Conservation (phyloP, 2,888 invertebrate genomes). For the Cheilosia vernalis region DNA sequence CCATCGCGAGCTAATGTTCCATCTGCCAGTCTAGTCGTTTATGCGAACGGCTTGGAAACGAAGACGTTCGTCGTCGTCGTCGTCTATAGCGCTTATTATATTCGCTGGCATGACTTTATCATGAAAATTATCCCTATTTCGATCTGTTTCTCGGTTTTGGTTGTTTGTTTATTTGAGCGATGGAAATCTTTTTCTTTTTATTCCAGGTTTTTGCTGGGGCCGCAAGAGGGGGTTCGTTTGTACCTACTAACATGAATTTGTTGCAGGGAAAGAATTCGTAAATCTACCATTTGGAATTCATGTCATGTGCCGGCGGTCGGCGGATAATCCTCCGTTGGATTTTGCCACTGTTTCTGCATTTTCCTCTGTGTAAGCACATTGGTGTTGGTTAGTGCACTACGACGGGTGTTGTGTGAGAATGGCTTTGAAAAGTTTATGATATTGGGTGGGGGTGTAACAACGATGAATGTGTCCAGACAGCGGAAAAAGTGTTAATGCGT, state of each 20-base stretch:
- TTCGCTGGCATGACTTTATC: constrained; percentile 62
- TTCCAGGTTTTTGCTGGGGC: too few relatives aligned
- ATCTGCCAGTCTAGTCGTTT: not conserved
- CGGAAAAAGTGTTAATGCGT: constrained; percentile 46
- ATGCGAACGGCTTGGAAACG: not conserved
- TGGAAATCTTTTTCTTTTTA: constrained; percentile 11
- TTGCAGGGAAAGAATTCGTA: constrained; percentile 27
- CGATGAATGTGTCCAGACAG: constrained; percentile 20
- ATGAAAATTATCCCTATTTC: constrained; percentile 25
- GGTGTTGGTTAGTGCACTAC: not conserved
- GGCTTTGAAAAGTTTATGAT: not conserved
- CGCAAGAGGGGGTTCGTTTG: not conserved
- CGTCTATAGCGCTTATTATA: constrained; percentile 17
- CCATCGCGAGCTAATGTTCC: constrained; percentile 9
- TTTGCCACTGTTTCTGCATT: not conserved
- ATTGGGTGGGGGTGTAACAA: not conserved
- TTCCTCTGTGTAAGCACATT: not conserved
- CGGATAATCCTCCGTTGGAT: constrained; percentile 4
- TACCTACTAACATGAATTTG: constrained; percentile 49
- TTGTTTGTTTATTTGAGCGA: constrained; percentile 35
- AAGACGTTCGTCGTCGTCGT: constrained; percentile 24
- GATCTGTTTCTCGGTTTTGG: constrained; percentile 21
- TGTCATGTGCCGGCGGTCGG: constrained; percentile 8
- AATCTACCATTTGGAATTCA: constrained; percentile 30
- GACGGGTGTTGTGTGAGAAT: not conserved